Base-by-base conservation (phyloP, 1,140 invertebrate species). In the Orius insidiosus region DNA sequence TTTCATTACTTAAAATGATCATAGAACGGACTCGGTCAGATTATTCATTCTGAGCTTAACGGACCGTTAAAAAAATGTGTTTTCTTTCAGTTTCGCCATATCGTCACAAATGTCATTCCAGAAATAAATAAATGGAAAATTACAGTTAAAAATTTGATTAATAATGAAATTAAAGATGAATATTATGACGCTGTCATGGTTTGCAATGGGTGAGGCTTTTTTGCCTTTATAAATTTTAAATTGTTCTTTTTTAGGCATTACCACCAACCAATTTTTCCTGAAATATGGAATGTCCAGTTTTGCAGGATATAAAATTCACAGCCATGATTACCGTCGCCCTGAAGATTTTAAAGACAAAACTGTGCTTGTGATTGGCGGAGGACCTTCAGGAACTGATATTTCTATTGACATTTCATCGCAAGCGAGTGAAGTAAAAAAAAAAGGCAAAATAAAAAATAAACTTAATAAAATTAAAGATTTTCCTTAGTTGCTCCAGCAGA, bases 361-460 rank as follows among this genome's bases (percentile, higher is more conserved):
- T 1, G 82, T 92, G 0, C 62, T 83, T 1, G 74, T 90, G 18
- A 60, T 93, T 14, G 88, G 88, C 5, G 85, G 80, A 35, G 84
- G 83, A 10, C 78, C 84, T 7, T 89, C 85, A 10, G 87, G 85
- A 56, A 10, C 44, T 9, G 47, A 48, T 16, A 34, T 48, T 11
- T 15, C 39, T 11, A 36, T 48, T 34, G 40, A 44, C 13, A 40
- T 48, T 8, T 35, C 40, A 10, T 3, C 18, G 2, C 31, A 42
- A n/a, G 9, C 43, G n/a, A 13, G 35, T 5, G 13, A 30, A 2
- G 38, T 33, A 31, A 36, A 19, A 5, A 50, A 46, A 9, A 4
- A 37, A 31, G 9, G 24, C 13, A 15, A 5, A 5, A 47, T 49
- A 2, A 9, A 11, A 30, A 18, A 10, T 31, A n/a, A n/a, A n/a